A percentile compares a stretch with the other conserved stretches of the same genome.
phyloP scores from a whole-genome alignment of 2,797 vertebrate genomes.

The Diglossa cyanea region DNA sequence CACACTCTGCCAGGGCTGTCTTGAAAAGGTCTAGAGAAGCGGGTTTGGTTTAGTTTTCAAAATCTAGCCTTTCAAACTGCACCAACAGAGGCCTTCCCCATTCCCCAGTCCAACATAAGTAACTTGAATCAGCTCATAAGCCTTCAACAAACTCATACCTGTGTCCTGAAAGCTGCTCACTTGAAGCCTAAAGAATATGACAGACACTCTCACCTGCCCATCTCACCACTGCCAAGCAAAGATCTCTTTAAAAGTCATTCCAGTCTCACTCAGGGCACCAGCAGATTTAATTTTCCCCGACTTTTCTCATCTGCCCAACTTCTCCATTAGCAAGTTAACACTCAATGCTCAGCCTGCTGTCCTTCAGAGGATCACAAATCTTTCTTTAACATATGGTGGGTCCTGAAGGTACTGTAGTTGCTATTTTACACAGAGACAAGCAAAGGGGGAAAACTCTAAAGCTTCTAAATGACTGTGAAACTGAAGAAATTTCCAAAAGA shows the following conservation, averaged over 20 bases:
- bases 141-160: not conserved
- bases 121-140: not conserved
- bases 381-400: not conserved
- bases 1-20: not conserved
- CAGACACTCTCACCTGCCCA: not conserved
- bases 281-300: fast-evolving
- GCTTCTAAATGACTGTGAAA: not conserved
- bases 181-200: not conserved
- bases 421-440: not conserved
- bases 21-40: not conserved
- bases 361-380: not conserved
- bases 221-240: not conserved
- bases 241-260: not conserved
- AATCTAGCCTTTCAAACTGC: not conserved
- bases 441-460: not conserved
- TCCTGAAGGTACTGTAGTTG: not conserved
- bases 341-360: not conserved
- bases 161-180: not conserved
- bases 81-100: not conserved
- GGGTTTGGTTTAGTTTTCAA: not conserved
- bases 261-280: not conserved
- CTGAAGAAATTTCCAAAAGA: constrained; percentile 6
- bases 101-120: not conserved
- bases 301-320: not conserved
- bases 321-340: not conserved